A percentile compares a stretch with the other conserved stretches of the same genome.
Evolutionary conservation across 1,140 invertebrate species (phyloP).

Genomic region (Tenebrio molitor): DNA sequence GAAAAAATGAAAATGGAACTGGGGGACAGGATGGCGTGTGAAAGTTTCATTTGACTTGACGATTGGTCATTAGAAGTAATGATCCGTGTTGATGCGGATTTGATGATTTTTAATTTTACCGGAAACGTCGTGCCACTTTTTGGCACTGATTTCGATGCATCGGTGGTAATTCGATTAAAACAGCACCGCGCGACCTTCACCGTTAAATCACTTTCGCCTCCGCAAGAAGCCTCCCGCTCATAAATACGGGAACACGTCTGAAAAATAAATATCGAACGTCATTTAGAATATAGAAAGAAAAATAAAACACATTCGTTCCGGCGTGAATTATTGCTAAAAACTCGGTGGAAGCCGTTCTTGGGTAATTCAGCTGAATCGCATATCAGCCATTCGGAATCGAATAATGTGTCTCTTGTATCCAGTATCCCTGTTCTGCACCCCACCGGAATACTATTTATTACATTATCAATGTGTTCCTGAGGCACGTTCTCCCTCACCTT

Average conservation of each 20-base stretch:
- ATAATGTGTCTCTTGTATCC: slow-evolving; percentile 37
- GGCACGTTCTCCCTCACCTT: slow-evolving; percentile 24
- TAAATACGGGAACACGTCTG: background rate
- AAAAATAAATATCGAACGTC: slow-evolving; percentile 32
- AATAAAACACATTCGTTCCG: slow-evolving; percentile 24
- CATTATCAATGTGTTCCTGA: slow-evolving; percentile 38
- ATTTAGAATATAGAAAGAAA: slow-evolving; percentile 34
- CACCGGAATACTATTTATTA: slow-evolving; percentile 37
- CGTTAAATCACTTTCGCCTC: background rate
- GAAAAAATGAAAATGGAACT: background rate
- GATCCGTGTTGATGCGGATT: slow-evolving; percentile 8
- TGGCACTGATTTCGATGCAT: background rate
- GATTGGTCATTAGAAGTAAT: background rate
- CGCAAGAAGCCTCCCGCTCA: background rate
- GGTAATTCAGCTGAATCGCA: slow-evolving; percentile 36
- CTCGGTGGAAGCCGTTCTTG: slow-evolving; percentile 15
- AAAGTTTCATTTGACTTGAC: background rate
- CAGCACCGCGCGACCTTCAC: background rate
- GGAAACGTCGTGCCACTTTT: background rate
- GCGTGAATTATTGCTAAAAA: slow-evolving; percentile 33
- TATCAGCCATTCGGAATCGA: slow-evolving; percentile 38
- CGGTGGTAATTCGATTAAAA: slow-evolving; percentile 7
- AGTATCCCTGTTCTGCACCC: slow-evolving; percentile 26
- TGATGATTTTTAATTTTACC: slow-evolving; percentile 18
- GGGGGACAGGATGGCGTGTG: slow-evolving; percentile 4